Percentiles rank a stretch among this genome's conserved stretches.
Conservation (phyloP, 1,140 invertebrate species). For the Centruroides sculpturatus region DNA sequence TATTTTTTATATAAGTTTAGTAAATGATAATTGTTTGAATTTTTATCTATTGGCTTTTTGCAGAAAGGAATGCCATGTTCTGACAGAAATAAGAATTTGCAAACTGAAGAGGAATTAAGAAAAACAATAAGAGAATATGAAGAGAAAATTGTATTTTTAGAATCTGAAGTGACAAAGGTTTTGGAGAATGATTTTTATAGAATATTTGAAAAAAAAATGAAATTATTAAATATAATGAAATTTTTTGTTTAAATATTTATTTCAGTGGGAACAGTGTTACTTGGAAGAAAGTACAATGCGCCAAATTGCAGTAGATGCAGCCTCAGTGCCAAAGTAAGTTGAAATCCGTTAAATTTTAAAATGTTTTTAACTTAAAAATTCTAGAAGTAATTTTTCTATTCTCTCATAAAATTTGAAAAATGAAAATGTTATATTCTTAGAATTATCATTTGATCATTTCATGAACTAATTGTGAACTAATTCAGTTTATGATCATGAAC, state of each 20-base stretch:
- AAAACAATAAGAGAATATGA: conserved; percentile 48
- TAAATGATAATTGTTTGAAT: too few species aligned
- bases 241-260: not conserved
- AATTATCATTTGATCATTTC: too few species aligned
- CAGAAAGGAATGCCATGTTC: too few species aligned
- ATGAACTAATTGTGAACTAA: too few species aligned
- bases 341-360: too few species aligned
- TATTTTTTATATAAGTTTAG: too few species aligned
- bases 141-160: conserved; percentile 62
- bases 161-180: conserved; percentile 58
- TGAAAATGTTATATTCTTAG: too few species aligned
- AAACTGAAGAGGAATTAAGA: conserved; percentile 10
- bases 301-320: conserved; percentile 68
- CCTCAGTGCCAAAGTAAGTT: conserved; percentile 61
- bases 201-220: not conserved
- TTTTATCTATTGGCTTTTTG: too few species aligned
- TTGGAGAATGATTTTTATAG: not conserved
- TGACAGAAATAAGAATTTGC: not conserved
- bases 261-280: conserved; percentile 65
- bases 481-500: too few species aligned
- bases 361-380: too few species aligned
- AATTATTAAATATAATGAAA: conserved; percentile 2
- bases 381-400: too few species aligned
- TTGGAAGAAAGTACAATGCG: conserved; percentile 66
- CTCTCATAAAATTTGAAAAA: too few species aligned